phyloP scores from a whole-genome alignment of 1,140 invertebrate species.

The Drosophila parvula region DNA sequence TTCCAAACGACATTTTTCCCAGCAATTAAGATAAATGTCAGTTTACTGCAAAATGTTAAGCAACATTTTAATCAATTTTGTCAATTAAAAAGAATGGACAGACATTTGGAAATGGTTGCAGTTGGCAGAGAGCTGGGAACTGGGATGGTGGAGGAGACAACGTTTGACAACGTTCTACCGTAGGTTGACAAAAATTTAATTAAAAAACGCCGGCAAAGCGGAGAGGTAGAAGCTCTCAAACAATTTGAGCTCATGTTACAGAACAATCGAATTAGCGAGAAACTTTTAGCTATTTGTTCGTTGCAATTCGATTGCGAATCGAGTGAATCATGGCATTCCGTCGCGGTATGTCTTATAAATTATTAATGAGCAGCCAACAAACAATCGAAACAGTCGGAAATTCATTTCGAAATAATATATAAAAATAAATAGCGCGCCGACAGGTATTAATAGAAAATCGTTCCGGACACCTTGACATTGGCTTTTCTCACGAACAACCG shows the following conservation, averaged over 20 bases:
- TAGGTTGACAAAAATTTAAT: conserved; percentile 65
- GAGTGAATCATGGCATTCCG: conserved; percentile 55
- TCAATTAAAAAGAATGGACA: conserved; percentile 71
- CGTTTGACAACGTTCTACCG: conserved; percentile 13
- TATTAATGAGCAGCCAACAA: conserved; percentile 65
- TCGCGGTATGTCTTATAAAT: conserved; percentile 62
- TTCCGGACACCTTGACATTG: conserved; percentile 71
- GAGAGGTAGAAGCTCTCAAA: conserved; percentile 17
- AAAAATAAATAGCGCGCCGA: conserved; percentile 26
- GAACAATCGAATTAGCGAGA: conserved; percentile 54
- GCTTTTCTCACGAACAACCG: conserved; percentile 62
- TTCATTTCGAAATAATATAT: conserved; percentile 45
- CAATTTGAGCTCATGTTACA: conserved; percentile 58
- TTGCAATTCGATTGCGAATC: conserved; percentile 5
- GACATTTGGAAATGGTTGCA: conserved; percentile 42
- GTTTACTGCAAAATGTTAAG: conserved; percentile 71
- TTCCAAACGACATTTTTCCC: conserved; percentile 47
- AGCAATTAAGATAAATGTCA: conserved; percentile 80
- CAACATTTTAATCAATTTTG: conserved; percentile 80
- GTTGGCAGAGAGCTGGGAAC: background rate
- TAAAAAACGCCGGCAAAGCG: conserved; percentile 60
- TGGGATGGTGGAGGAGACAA: background rate
- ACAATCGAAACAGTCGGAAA: conserved; percentile 47
- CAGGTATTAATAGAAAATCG: conserved; percentile 52
- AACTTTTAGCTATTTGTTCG: conserved; percentile 22